phyloP scores from a whole-genome alignment of 2,797 vertebrate species.

The Pipistrellus pipistrellus region DNA sequence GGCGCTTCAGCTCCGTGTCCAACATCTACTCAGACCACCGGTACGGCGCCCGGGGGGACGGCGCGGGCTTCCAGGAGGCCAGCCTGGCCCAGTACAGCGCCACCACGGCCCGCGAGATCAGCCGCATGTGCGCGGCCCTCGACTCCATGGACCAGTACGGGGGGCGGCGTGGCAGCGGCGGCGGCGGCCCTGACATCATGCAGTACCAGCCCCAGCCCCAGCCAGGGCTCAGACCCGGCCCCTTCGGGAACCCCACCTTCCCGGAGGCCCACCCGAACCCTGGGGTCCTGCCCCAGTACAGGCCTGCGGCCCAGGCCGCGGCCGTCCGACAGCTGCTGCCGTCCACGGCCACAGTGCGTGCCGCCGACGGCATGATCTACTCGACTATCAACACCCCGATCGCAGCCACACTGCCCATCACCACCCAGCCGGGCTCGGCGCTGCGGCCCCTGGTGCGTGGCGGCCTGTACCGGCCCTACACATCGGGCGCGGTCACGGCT shows the following conservation, averaged over 20 bases:
- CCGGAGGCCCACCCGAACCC: constrained; percentile 93
- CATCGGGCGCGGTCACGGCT: constrained; percentile 92
- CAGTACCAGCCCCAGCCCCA: constrained; percentile 91
- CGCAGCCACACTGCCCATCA: constrained; percentile 99
- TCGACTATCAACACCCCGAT: constrained; percentile 99
- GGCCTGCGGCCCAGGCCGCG: constrained; percentile 91
- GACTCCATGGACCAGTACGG: constrained; percentile 98
- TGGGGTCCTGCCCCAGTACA: constrained; percentile 91
- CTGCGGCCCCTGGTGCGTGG: constrained; percentile 94
- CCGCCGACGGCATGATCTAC: constrained; percentile 99
- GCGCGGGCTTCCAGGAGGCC: constrained; percentile 93
- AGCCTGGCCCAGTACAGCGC: constrained; percentile 98
- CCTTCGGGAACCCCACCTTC: constrained; percentile 93
- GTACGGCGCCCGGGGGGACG: constrained; percentile 91
- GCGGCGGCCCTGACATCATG: constrained; percentile 90
- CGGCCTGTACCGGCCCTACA: constrained; percentile 94
- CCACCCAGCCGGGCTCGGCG: constrained; percentile 96
- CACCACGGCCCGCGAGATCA: constrained; percentile 98
- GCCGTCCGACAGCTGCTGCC: constrained; percentile 95
- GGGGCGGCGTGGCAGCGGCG: constrained; percentile 90
- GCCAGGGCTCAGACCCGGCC: constrained; percentile 91
- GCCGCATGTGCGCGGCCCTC: constrained; percentile 98
- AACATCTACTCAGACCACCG: constrained; percentile 97
- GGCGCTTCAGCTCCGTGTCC: constrained; percentile 97
- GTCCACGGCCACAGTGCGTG: constrained; percentile 92